Evolutionary conservation across 2,797 vertebrate genomes (phyloP).

Genomic region (Podarcis siculus): DNA sequence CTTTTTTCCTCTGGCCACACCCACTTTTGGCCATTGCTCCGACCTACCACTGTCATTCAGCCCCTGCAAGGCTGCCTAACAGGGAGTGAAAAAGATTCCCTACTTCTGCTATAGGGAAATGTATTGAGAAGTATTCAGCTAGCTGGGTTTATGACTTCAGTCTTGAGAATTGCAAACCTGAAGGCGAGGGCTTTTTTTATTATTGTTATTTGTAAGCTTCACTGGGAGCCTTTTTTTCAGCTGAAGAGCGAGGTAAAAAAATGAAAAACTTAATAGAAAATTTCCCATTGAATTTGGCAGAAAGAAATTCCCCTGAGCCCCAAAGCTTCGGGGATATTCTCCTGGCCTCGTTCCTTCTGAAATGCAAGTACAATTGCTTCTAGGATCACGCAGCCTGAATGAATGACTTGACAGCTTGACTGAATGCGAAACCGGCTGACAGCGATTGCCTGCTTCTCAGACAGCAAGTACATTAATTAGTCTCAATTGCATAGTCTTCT

Average conservation of each 20-base stretch:
- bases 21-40: no score
- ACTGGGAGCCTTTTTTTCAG: background rate
- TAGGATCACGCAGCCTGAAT: background rate
- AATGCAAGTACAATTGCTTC: background rate
- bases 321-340: conserved; percentile 3
- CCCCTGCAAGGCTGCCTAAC: no score
- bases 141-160: background rate
- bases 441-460: background rate
- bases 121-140: background rate
- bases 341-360: conserved; percentile 3
- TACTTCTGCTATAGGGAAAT: background rate
- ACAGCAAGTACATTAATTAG: background rate
- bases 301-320: background rate
- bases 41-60: no score
- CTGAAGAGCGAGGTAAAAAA: background rate
- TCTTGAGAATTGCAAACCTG: background rate
- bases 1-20: no score
- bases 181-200: no score
- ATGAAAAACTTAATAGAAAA: background rate
- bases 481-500: background rate
- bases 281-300: background rate
- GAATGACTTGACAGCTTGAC: conserved; percentile 11
- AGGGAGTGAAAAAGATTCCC: no score
- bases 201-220: background rate
- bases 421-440: background rate